Conservation (phyloP, 2,888 invertebrate species). For the Pristionchus arcanus region DNA sequence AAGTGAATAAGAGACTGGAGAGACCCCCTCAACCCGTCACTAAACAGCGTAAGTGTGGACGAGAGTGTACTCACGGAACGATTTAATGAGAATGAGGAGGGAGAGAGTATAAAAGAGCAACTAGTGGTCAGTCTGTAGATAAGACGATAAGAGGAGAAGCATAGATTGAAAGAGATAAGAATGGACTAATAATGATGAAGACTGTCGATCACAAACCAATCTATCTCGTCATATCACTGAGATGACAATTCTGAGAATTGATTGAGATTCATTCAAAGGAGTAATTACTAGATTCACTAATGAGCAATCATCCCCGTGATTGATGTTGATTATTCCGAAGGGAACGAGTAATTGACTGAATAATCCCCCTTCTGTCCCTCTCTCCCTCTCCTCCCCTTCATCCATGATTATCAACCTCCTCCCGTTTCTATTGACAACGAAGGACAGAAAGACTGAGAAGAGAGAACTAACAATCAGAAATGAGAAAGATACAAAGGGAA, state of each 20-base stretch:
- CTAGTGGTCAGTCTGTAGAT: constrained; percentile 37
- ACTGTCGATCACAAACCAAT: background rate
- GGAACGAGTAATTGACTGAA: background rate
- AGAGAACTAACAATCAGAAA: background rate
- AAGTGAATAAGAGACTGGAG: constrained; percentile 19
- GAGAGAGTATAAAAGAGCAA: constrained; percentile 26
- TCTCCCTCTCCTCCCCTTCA: background rate
- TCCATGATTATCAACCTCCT: background rate
- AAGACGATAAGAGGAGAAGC: background rate
- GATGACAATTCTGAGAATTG: background rate
- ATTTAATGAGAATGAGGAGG: background rate
- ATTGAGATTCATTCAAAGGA: background rate
- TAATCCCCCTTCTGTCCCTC: background rate
- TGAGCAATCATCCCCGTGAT: background rate
- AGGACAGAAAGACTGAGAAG: background rate
- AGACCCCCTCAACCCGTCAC: background rate
- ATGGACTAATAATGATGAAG: background rate
- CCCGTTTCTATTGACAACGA: background rate
- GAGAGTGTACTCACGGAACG: background rate
- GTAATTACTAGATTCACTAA: background rate
- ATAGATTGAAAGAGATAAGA: background rate
- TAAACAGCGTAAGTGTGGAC: background rate
- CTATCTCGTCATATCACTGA: background rate
- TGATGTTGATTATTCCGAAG: background rate
- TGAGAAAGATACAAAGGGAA: background rate